These are phyloP conservation scores for Planococcus citri DNA, from an alignment of 1,140 invertebrate genomes.

Conservation along the genomic window DNA sequence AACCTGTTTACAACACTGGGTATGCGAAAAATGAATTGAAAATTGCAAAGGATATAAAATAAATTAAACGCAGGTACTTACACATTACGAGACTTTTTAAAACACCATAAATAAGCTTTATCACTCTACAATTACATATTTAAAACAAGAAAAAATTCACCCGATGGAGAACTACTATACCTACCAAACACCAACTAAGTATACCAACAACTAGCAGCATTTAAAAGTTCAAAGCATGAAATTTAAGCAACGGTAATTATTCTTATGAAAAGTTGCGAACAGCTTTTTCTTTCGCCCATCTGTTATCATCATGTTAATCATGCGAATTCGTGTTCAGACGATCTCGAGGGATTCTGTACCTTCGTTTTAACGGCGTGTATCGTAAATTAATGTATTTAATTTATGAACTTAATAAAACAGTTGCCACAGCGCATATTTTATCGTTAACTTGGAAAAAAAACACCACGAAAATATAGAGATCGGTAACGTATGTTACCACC, in stretches of 20 bases:
- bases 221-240: not conserved
- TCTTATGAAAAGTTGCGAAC: not conserved
- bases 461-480: not conserved
- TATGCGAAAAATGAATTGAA: no score
- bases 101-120: no score
- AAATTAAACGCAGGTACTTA: no score
- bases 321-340: not conserved
- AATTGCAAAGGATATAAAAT: no score
- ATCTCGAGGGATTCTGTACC: constrained; percentile 5
- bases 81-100: no score
- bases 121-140: no score
- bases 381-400: constrained; percentile 8
- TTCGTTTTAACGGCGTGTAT: constrained; percentile 1
- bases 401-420: constrained; percentile 3
- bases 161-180: no score
- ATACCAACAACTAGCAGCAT: no score
- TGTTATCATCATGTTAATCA: constrained; percentile 7
- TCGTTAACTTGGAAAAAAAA: constrained; percentile 4
- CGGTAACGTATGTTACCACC: constrained; percentile 4
- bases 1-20: no score
- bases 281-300: not conserved
- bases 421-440: not conserved
- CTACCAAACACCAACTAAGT: no score
- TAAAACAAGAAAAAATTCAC: no score
- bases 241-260: not conserved